A percentile compares a stretch with the other conserved stretches of the same genome.
Conservation (phyloP, 2,888 invertebrate species). For the Charanyca ferruginea region DNA sequence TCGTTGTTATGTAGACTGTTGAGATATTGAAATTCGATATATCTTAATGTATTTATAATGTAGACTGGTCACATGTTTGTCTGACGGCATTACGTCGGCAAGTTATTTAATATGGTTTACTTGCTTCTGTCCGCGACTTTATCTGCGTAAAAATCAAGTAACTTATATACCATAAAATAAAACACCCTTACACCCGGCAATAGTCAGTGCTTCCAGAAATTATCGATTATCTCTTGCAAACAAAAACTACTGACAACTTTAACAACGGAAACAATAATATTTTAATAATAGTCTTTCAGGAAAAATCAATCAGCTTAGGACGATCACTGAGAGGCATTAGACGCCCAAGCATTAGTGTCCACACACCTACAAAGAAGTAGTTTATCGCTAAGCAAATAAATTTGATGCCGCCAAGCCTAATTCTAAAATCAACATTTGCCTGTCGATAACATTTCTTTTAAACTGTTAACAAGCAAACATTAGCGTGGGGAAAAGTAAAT, state of each 20-base stretch:
- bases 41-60: too few species aligned
- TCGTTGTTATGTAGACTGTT: background rate
- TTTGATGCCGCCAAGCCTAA: constrained; percentile 11
- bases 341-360: background rate
- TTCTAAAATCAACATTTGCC: constrained; percentile 38
- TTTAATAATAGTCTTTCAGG: background rate
- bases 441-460: constrained; percentile 44
- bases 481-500: constrained; percentile 31
- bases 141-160: too few species aligned
- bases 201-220: background rate
- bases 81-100: background rate
- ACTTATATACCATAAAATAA: too few species aligned
- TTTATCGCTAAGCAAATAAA: background rate
- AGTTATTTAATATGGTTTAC: background rate
- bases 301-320: background rate
- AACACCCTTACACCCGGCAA: too few species aligned
- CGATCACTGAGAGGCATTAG: background rate
- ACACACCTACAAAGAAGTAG: constrained; percentile 9
- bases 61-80: background rate
- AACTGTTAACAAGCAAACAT: constrained; percentile 31
- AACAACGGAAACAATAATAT: background rate
- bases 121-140: background rate
- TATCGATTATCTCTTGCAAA: background rate
- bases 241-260: background rate
- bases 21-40: background rate